These are phyloP conservation scores for Uria lomvia DNA, from an alignment of 2,113 vertebrate genomes.

Conservation along the genomic window DNA sequence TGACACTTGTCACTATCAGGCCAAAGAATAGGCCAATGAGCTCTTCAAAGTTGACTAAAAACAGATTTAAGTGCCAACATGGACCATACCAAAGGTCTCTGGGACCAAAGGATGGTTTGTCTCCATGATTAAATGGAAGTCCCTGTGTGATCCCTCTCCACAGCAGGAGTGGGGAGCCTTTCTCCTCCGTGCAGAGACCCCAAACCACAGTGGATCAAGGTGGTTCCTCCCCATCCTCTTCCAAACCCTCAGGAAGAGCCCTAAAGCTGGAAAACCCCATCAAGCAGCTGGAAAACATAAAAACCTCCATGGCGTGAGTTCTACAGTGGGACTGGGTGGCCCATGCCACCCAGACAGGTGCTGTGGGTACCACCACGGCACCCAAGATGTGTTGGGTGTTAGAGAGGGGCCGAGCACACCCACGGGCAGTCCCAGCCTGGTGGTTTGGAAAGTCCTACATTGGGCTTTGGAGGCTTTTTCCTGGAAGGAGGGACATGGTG, in stretches of 20 bases:
- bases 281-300: background rate
- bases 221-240: background rate
- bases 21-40: background rate
- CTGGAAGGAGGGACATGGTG: background rate
- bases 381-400: fast-evolving
- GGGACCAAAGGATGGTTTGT: background rate
- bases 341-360: background rate
- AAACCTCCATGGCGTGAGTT: background rate
- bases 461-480: background rate
- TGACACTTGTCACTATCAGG: background rate
- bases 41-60: background rate
- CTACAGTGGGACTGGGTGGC: background rate
- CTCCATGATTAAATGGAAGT: background rate
- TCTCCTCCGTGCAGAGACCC: background rate
- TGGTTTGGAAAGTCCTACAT: background rate
- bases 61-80: fast-evolving
- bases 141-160: background rate
- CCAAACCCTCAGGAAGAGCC: background rate
- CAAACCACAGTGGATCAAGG: background rate
- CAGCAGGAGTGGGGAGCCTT: background rate
- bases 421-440: background rate
- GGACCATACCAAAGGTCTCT: background rate
- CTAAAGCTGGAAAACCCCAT: background rate
- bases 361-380: background rate
- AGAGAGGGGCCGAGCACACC: background rate